Conservation (phyloP, 1,140 invertebrate species). For the Onthophagus taurus region DNA sequence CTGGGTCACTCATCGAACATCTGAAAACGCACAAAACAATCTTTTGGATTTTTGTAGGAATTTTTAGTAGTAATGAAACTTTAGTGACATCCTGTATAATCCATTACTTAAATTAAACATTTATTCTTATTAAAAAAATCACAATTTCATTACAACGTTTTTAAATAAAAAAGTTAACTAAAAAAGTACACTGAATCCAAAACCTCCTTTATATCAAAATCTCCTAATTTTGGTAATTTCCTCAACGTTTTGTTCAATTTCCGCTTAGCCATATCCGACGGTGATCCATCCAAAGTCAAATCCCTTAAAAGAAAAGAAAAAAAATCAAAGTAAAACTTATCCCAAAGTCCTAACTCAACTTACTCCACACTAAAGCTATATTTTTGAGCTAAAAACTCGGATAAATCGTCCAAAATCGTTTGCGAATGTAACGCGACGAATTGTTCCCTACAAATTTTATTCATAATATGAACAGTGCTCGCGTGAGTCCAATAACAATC, state of each 20-base stretch:
- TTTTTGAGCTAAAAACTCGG: slow-evolving; percentile 58
- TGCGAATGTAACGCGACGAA: slow-evolving; percentile 90
- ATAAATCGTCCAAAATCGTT: slow-evolving; percentile 85
- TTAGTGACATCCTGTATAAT: too few species aligned
- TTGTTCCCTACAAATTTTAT: slow-evolving; percentile 89
- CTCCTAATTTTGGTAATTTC: slow-evolving; percentile 59
- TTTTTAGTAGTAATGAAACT: too few species aligned
- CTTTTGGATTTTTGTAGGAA: too few species aligned
- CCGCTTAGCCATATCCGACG: slow-evolving; percentile 44
- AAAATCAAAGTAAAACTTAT: neutral
- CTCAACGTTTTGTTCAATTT: slow-evolving; percentile 52
- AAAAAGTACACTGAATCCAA: slow-evolving; percentile 76
- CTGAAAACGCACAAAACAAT: too few species aligned
- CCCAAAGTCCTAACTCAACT: slow-evolving; percentile 22
- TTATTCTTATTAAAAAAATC: too few species aligned
- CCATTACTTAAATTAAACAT: too few species aligned
- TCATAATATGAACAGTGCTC: slow-evolving; percentile 78
- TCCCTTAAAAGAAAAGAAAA: slow-evolving; percentile 34
- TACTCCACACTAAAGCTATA: slow-evolving; percentile 54
- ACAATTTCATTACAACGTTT: too few species aligned
- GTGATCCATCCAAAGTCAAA: slow-evolving; percentile 41
- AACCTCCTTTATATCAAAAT: slow-evolving; percentile 66
- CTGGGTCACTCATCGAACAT: too few species aligned
- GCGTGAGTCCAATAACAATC: slow-evolving; percentile 99
- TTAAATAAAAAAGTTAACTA: too few species aligned